Base-by-base conservation (phyloP, 2,888 invertebrate genomes). In the Apomyelois bistriatella region DNA sequence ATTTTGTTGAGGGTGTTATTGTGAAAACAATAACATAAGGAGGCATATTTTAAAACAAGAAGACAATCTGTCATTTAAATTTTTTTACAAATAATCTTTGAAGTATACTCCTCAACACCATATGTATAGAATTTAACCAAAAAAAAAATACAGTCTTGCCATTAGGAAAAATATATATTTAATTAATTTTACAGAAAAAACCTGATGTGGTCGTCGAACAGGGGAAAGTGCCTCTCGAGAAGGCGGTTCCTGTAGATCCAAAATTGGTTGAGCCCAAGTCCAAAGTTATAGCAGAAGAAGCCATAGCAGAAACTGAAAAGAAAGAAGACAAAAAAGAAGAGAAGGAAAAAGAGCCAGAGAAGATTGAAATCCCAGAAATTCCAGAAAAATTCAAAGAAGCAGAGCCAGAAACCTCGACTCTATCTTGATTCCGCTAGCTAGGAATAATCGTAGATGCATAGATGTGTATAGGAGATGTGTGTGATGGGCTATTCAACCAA, bases 401-500 rank as follows among this genome's bases (percentile, higher is more conserved):
- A 40, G 59, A 55, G 12, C 28, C 50, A 16, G 56, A 58, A 48
- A 55, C 42, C 41, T 52, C 55, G 22, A 46, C 55, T 22, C 53
- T 55, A 16, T 42, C 43, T 22, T 51, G 51, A 51, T 43, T 51
- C 30, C 22, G 13, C 40, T 59, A 55, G 53, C 9, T 46, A 10
- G 35, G 30, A 46, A 37, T 54, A 46, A 52, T 52, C 57, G 52
- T 57, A 55, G 55, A 54, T 60, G 60, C 56, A 43, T 58, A 60
- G 58, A 52, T 59, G 58, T 58, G 58, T 62, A 55, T 53, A 60
- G 54, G 54, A 49, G 54, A 61, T 60, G 59, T 56, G 41, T 52
- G 46, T 49, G 55, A 52, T 55, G 54, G 78, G 84, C 85, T 85
- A 80, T 76, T 77, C 79, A 77, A 86, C 87, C 87, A 88, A 88